Base-by-base conservation (phyloP, 2,888 invertebrate species). In the Mythimna albipuncta region DNA sequence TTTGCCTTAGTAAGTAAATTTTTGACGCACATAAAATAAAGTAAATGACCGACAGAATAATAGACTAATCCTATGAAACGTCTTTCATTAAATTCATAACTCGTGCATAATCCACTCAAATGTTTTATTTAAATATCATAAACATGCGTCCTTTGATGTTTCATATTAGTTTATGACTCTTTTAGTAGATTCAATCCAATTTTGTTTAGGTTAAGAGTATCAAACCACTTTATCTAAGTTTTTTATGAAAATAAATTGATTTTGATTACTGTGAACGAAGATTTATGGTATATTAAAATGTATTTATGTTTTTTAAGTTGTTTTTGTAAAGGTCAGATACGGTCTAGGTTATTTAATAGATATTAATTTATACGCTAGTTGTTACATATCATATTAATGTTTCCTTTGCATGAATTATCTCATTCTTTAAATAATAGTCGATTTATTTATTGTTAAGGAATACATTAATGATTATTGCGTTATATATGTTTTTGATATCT, bases 101-200 rank as follows among this genome's bases (percentile, higher is more conserved):
- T 52, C 55, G 0, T 6, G 41, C 16, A 44, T 54, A 21, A 73
- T 59, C 59, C 10, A 70, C 66, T 74, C 50, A 32, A 16, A 58
- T 59, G 11, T 52, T 64, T 55, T 50, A 44, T 66, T 58, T n/a
- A 52, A 52, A 62, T 41, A 52, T 44, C n/a, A 32, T 75, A 75
- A 67, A 59, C 59, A 70, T 38, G 66, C 16, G 38, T 41, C 10
- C n/a, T 79, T 80, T 70, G 66, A 80, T 75, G 59, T 67, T 50
- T 55, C 10, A 26, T 26, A 61, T 32, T 61, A 75, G 21, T 21
- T 67, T 71, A 71, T 61, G 41, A 32, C 35, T 62, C 4, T 55
- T 66, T 52, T 52, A 74, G 16, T 26, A 47, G 13, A 62, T 79
- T 26, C 11, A 74, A 74, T 74, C 9, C 32, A 41, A 58, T 75